Percentiles rank a stretch among this genome's conserved stretches.
Conservation (phyloP, 2,113 vertebrate genomes). For the Dipodomys ordii region DNA sequence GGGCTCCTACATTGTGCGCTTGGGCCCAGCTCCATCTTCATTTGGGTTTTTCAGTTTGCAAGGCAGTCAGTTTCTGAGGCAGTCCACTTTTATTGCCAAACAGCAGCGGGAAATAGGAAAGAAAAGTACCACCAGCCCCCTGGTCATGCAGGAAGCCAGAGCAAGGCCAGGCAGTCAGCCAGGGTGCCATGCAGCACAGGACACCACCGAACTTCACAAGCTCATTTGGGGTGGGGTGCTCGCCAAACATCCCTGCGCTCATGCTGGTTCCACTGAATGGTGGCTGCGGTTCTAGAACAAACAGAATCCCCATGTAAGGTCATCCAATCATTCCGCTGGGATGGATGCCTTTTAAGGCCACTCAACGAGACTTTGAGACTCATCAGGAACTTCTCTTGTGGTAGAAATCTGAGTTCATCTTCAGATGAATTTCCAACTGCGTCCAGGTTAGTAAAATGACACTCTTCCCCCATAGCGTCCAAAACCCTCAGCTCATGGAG, state of each 20-base stretch:
- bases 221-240: rapidly evolving
- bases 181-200: neutral
- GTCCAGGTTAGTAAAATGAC: neutral
- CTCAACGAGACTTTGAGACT: neutral
- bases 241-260: no score
- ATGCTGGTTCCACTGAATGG: neutral
- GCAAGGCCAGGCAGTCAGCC: neutral
- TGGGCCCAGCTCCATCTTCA: neutral
- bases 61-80: neutral
- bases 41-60: neutral
- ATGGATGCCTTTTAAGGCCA: neutral
- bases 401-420: neutral
- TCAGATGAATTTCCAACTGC: neutral
- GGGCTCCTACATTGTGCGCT: rapidly evolving
- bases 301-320: no score
- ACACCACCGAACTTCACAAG: neutral
- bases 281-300: neutral
- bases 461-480: neutral
- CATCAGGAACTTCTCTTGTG: neutral
- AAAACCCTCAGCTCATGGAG: neutral
- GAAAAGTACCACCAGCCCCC: neutral
- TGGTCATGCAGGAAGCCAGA: neutral
- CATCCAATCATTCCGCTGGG: neutral
- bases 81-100: neutral
- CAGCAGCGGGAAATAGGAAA: neutral